A percentile compares a stretch with the other conserved stretches of the same genome.
Evolutionary conservation across 2,888 invertebrate genomes (phyloP).

Genomic region (Aricia artaxerxes): DNA sequence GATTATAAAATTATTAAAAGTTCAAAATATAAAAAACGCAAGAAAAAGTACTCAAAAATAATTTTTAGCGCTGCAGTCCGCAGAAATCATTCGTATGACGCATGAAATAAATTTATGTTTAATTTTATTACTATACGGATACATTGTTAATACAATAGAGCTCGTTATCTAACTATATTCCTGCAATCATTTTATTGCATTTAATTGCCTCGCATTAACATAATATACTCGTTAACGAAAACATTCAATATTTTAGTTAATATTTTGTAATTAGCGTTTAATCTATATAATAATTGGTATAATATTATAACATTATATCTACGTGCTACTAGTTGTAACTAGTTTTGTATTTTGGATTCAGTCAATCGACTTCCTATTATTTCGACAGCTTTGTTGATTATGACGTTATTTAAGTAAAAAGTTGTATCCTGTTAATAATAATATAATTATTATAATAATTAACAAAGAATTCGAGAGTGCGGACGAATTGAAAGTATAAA

Average conservation of each 20-base stretch:
- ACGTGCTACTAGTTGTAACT: not conserved
- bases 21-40: not conserved
- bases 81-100: not conserved
- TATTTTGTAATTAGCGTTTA: conserved; percentile 14
- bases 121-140: not conserved
- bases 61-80: not conserved
- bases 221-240: conserved; percentile 22
- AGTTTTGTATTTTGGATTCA: conserved; percentile 26
- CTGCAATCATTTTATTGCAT: conserved; percentile 20
- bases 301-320: not conserved
- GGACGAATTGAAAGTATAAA: too few relatives aligned
- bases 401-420: not conserved
- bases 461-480: too few relatives aligned
- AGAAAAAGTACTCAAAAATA: not conserved
- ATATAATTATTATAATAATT: too few relatives aligned
- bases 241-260: conserved; percentile 13
- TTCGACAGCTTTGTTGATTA: not conserved
- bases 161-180: not conserved
- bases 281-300: not conserved
- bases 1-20: too few relatives aligned
- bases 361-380: not conserved
- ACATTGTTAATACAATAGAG: not conserved
- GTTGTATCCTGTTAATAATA: too few relatives aligned
- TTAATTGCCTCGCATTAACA: conserved; percentile 21
- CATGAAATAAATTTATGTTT: not conserved